Percentiles rank a stretch among this genome's conserved stretches.
Evolutionary conservation across 2,797 vertebrate genomes (phyloP).

Genomic region (Girardinus metallicus): DNA sequence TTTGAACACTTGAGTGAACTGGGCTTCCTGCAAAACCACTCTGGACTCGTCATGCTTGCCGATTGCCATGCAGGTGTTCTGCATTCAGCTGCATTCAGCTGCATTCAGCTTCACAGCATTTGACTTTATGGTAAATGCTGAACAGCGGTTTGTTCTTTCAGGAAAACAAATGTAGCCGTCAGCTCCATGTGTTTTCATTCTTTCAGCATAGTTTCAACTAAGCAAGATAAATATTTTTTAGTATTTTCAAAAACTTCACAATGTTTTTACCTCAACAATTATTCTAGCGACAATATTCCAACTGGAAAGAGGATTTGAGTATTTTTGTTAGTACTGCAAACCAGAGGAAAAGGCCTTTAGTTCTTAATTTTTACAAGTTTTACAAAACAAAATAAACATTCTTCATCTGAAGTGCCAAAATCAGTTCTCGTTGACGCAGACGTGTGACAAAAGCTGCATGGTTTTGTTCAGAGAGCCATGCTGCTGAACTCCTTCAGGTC

Average conservation of each 20-base stretch:
- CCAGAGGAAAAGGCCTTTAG: not conserved
- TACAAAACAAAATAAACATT: not conserved
- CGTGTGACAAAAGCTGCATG: too few relatives aligned
- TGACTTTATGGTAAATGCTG: not conserved
- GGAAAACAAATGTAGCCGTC: too few relatives aligned
- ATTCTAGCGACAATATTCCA: not conserved
- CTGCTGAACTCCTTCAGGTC: too few relatives aligned
- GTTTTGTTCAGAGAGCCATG: too few relatives aligned
- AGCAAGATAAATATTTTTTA: not conserved
- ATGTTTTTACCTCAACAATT: not conserved
- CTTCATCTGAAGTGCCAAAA: too few relatives aligned
- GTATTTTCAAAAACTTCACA: not conserved
- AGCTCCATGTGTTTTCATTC: not conserved
- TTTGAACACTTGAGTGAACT: slow-evolving; percentile 47
- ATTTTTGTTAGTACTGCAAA: not conserved
- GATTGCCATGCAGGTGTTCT: slow-evolving; percentile 31
- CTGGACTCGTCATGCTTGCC: slow-evolving; percentile 82
- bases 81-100: not conserved
- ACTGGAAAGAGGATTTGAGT: not conserved
- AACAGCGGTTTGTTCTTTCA: not conserved
- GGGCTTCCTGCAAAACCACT: slow-evolving; percentile 25
- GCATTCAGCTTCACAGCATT: too few relatives aligned
- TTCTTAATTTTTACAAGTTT: not conserved
- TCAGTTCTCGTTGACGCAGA: too few relatives aligned
- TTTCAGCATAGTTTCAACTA: not conserved